Percentiles rank a stretch among this genome's conserved stretches.
Conservation (phyloP, 2,888 invertebrate species). For the Lycaena phlaeas region DNA sequence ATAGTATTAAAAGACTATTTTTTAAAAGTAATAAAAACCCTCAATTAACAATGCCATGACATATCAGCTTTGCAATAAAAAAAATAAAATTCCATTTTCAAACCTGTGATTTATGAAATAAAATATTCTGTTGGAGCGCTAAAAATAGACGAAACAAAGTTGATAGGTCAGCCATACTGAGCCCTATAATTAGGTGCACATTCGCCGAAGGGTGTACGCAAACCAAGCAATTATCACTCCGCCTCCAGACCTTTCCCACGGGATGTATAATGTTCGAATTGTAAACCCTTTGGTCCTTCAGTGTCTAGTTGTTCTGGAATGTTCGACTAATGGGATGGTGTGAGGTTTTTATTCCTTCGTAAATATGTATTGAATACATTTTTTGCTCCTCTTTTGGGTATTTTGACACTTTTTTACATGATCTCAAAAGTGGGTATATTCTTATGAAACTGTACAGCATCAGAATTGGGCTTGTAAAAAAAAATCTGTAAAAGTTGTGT, state of each 20-base stretch:
- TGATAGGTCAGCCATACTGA: conserved; percentile 19
- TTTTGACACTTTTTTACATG: no score
- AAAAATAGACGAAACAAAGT: neutral
- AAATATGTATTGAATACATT: neutral
- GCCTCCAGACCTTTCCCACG: conserved; percentile 63
- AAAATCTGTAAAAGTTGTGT: no score
- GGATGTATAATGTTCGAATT: conserved; percentile 54
- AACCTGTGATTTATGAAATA: neutral
- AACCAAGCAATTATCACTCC: conserved; percentile 63
- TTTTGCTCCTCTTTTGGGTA: neutral
- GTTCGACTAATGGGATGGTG: conserved; percentile 1
- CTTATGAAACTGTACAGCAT: no score
- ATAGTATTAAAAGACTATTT: no score
- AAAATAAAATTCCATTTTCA: neutral
- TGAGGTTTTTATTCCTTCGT: neutral
- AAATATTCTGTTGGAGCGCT: neutral
- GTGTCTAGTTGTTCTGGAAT: conserved; percentile 14
- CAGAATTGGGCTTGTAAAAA: no score
- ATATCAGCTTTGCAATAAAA: no score
- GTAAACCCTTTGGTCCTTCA: conserved; percentile 32
- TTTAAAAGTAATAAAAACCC: no score
- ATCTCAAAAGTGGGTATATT: no score
- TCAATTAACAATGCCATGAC: no score
- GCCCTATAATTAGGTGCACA: conserved; percentile 49
- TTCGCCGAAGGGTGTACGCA: conserved; percentile 49